Evolutionary conservation across 2,888 invertebrate genomes (phyloP).

Genomic region (Lasioglossum marginatum): DNA sequence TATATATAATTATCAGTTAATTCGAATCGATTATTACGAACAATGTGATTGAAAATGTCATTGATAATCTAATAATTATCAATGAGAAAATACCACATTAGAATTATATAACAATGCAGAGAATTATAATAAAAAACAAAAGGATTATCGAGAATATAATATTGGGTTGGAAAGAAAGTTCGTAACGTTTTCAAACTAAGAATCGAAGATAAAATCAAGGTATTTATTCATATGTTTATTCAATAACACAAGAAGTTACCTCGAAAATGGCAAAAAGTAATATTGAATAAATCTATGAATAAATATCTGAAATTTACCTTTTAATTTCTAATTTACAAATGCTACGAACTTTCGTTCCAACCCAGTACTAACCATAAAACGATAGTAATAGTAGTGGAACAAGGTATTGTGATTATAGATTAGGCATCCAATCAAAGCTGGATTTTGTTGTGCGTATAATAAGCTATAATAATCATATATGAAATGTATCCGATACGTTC

Average conservation of each 20-base stretch:
- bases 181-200: no score
- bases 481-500: neutral
- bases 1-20: constrained; percentile 3
- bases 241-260: no score
- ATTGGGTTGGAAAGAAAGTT: no score
- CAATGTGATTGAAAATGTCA: neutral
- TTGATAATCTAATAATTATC: neutral
- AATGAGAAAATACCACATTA: neutral
- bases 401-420: constrained; percentile 25
- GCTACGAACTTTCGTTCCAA: no score
- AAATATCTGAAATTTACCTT: no score
- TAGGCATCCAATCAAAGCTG: constrained; percentile 37
- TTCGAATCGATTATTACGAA: constrained; percentile 12
- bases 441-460: constrained; percentile 10
- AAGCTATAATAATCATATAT: neutral
- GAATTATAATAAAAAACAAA: constrained; percentile 1
- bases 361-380: neutral
- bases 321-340: no score
- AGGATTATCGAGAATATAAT: constrained; percentile 9
- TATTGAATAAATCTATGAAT: no score
- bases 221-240: no score
- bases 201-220: no score
- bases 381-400: constrained; percentile 1
- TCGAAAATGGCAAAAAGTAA: no score
- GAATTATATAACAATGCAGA: constrained; percentile 41